Evolutionary conservation across 2,113 vertebrate species (phyloP).

Genomic region (Equus quagga): DNA sequence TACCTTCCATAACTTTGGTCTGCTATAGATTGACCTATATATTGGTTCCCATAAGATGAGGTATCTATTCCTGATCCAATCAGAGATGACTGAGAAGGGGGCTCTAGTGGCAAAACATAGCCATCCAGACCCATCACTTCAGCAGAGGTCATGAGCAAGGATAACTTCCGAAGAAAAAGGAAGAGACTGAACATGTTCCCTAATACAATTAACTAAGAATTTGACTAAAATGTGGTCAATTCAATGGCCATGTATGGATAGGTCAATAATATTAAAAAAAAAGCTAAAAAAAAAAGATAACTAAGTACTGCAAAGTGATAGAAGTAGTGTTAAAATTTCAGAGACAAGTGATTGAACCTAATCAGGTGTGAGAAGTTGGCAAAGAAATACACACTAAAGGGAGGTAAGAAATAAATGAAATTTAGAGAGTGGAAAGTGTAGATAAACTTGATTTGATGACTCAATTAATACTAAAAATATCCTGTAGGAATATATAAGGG

Average conservation of each 20-base stretch:
- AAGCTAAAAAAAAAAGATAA: constrained; percentile 39
- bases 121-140: rapidly evolving
- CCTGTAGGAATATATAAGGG: neutral
- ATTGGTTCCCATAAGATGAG: neutral
- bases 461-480: constrained; percentile 62
- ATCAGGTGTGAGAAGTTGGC: neutral
- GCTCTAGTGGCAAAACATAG: neutral
- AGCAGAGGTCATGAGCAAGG: neutral
- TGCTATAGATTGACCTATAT: neutral
- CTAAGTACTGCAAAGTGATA: neutral
- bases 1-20: neutral
- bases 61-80: neutral
- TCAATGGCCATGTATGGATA: neutral
- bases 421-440: neutral
- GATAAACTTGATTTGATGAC: constrained; percentile 55
- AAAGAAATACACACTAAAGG: neutral
- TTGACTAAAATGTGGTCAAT: neutral
- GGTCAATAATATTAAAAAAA: constrained; percentile 44
- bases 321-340: constrained; percentile 39
- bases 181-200: neutral
- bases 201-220: constrained; percentile 51
- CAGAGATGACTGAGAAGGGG: neutral
- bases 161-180: neutral
- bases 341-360: constrained; percentile 7
- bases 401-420: constrained; percentile 30